A percentile compares a stretch with the other conserved stretches of the same genome.
Evolutionary conservation across 2,113 vertebrate genomes (phyloP).

Genomic region (Amphiprion percula): DNA sequence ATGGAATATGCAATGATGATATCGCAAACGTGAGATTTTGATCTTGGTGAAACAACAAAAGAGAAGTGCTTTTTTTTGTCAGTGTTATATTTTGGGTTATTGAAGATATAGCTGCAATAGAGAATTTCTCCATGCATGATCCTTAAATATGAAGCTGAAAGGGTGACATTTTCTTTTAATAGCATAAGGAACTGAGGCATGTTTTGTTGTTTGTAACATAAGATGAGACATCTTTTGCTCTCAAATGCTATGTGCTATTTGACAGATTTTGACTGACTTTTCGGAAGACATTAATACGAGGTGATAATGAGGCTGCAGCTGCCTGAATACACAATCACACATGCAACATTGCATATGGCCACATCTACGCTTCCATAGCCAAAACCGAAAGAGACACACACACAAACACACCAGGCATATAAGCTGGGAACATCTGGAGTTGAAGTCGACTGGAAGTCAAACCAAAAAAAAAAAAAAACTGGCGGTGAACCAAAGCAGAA

Average conservation of each 20-base stretch:
- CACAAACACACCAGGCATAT: slow-evolving; percentile 46
- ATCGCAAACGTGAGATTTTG: slow-evolving; percentile 24
- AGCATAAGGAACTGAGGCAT: not conserved
- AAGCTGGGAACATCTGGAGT: slow-evolving; percentile 82
- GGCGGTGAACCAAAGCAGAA: slow-evolving; percentile 62
- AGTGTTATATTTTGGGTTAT: slow-evolving; percentile 10
- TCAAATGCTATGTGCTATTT: not conserved
- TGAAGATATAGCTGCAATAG: not conserved
- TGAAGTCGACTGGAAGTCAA: slow-evolving; percentile 80
- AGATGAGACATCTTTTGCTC: not conserved
- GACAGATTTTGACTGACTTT: not conserved
- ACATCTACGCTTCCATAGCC: slow-evolving; percentile 18
- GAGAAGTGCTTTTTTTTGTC: not conserved
- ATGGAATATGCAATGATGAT: not conserved
- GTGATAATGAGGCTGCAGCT: slow-evolving; percentile 32
- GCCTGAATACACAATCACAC: slow-evolving; percentile 24
- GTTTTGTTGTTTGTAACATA: not conserved
- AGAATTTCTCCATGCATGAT: not conserved
- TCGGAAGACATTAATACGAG: not conserved
- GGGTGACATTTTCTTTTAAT: not conserved
- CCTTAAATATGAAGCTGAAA: slow-evolving; percentile 13
- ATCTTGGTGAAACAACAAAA: slow-evolving; percentile 9
- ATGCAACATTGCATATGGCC: slow-evolving; percentile 35
- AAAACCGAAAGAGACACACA: slow-evolving; percentile 26
- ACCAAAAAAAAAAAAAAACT: slow-evolving; percentile 56